Base-by-base conservation (phyloP, 1,140 invertebrate species). In the Kradibia gibbosae region DNA sequence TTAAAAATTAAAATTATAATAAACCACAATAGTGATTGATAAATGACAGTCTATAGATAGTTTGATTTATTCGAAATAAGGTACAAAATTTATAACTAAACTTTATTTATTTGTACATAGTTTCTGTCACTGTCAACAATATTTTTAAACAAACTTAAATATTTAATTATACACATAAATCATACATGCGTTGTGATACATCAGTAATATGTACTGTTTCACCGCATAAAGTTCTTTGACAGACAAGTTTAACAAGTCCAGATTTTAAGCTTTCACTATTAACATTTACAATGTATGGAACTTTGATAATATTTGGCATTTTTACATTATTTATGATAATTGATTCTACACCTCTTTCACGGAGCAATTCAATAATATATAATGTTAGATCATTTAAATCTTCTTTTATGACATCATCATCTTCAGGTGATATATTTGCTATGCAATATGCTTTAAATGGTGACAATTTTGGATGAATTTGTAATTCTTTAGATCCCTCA, bases 361-460 rank as follows among this genome's bases (percentile, higher is more conserved):
- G 88, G 1, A 92, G 77, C 78, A 88, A 84, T 83, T 90, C 88
- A 83, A 90, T 91, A 57, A 92, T 79, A 78, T 91, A 91, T 11
- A 90, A 78, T 55, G 91, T 84, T 65, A 92, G 86, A 31, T 88
- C 87, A 70, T 86, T 88, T 82, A 91, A 81, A 80, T 90, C 88
- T 80, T 90, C 86, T 80, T 73, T 60, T 31, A 84, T 82, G 17
- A 70, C 50, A 31, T 89, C 86, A 20, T 70, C 70, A 53, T 88
- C 83, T 74, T 84, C 78, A 25, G 86, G 81, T 39, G 25, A 28
- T 62, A 42, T 70, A 42, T 34, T 76, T 48, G 87, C 78, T 73
- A 80, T 91, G 90, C 95, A 94, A 57, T 92, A 92, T 65, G 94
- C 92, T 92, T 95, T 95, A 84, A 94, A 96, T 1, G 96, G 96